Conservation (phyloP, 2,113 vertebrate species). For the Accipiter cooperii region DNA sequence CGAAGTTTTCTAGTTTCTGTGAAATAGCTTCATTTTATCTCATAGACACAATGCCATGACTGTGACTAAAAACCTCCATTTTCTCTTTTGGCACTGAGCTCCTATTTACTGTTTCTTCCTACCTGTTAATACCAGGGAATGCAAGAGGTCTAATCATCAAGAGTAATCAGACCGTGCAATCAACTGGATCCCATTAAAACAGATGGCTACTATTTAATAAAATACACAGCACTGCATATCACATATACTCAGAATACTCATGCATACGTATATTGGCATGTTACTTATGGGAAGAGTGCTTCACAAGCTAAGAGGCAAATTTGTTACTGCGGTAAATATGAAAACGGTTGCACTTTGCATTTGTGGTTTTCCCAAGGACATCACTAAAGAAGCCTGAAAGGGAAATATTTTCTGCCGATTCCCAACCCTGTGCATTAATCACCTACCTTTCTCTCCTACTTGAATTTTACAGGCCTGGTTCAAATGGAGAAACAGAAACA, state of each 20-base stretch:
- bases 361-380: neutral
- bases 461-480: neutral
- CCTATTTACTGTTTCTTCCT: neutral
- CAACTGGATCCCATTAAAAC: neutral
- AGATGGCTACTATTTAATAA: neutral
- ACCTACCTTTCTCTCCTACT: neutral
- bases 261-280: neutral
- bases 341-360: neutral
- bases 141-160: neutral
- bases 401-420: neutral
- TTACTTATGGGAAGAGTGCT: neutral
- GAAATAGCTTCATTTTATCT: neutral
- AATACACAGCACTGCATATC: neutral
- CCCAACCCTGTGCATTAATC: neutral
- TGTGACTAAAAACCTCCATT: neutral
- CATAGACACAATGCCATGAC: neutral
- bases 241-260: neutral
- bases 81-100: neutral
- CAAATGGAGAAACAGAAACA: neutral
- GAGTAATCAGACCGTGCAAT: neutral
- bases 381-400: neutral
- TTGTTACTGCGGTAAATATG: accelerated
- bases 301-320: neutral
- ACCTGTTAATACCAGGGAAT: neutral
- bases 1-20: neutral